Base-by-base conservation (phyloP, 2,888 invertebrate species). In the Cryptophagus acutangulus region DNA sequence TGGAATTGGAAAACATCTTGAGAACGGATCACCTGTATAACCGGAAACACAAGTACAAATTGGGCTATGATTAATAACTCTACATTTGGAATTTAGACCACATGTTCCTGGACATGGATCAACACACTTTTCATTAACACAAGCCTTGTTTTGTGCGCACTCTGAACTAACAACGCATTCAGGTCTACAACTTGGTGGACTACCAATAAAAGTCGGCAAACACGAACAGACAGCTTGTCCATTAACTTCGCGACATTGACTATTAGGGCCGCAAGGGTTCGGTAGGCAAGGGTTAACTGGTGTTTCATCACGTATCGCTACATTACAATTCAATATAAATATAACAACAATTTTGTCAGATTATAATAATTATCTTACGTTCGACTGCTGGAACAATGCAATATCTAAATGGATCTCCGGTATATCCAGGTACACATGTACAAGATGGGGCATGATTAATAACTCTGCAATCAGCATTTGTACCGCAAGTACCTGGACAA, bases 201-300 rank as follows among this genome's bases (percentile, higher is more conserved):
- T 71, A 33, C 84, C 84, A 38, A 76, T 73, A 55, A 79, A 82
- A 49, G 76, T 75, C 31, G 75, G 74, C 46, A 79, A 66, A 59
- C 87, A 87, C 35, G 82, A 81, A 61, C 87, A 87, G 13, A 82
- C 76, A 1, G 80, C 80, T 70, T 83, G 82, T 16, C 75, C 76
- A 55, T 84, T 83, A 15, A 77, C 65, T 59, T 80, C 81, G 57
- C 79, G 78, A 59, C 89, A 89, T 51, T 81, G 73, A 47, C 87
- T 86, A 60, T 87, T 87, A 2, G 86, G 79, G 18, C 89, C 89
- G 65, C 83, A 83, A 2, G 82, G 82, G 17, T 77, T 78, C 31
- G 79, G 78, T 61, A 76, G 74, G 55, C 84, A 84, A 13, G 78
- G 76, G 64, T 82, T 78, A 28, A 61, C 51, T 30, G 70, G 66